Conservation (phyloP, 2,113 vertebrate species). For the Neomonachus schauinslandi region DNA sequence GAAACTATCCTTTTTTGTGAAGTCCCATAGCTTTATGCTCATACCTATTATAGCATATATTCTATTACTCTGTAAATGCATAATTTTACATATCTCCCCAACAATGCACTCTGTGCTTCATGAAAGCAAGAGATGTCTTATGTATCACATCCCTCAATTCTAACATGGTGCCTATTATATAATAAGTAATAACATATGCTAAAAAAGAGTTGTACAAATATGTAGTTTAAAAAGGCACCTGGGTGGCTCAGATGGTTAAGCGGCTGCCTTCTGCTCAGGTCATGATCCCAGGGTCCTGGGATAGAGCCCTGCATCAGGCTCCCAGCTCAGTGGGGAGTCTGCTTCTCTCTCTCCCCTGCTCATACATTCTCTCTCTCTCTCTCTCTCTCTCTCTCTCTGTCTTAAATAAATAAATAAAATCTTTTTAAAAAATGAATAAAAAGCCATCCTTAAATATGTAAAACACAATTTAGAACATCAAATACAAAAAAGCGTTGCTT, state of each 20-base stretch:
- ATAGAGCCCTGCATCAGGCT: not conserved
- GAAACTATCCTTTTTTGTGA: not conserved
- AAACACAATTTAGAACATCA: not conserved
- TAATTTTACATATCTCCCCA: not conserved
- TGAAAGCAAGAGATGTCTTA: not conserved
- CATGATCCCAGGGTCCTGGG: not conserved
- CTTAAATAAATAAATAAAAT: not conserved
- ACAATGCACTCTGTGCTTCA: not conserved
- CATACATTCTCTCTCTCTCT: not conserved
- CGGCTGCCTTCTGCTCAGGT: not conserved
- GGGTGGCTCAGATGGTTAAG: not conserved
- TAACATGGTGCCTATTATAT: not conserved
- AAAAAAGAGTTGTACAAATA: not conserved
- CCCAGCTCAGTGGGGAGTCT: not conserved
- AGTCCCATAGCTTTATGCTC: not conserved
- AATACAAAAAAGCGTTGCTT: conserved; percentile 45
- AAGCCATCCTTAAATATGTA: not conserved
- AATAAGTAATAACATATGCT: not conserved
- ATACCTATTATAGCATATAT: not conserved
- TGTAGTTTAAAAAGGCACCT: not conserved
- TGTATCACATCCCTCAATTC: not conserved
- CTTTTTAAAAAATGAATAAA: not conserved
- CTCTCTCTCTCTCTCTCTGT: not conserved
- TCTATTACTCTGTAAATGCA: not conserved
- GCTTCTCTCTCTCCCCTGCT: not conserved